These are phyloP conservation scores for Euphonia xanthogaster DNA, from an alignment of 2,797 vertebrate species.

Conservation along the genomic window DNA sequence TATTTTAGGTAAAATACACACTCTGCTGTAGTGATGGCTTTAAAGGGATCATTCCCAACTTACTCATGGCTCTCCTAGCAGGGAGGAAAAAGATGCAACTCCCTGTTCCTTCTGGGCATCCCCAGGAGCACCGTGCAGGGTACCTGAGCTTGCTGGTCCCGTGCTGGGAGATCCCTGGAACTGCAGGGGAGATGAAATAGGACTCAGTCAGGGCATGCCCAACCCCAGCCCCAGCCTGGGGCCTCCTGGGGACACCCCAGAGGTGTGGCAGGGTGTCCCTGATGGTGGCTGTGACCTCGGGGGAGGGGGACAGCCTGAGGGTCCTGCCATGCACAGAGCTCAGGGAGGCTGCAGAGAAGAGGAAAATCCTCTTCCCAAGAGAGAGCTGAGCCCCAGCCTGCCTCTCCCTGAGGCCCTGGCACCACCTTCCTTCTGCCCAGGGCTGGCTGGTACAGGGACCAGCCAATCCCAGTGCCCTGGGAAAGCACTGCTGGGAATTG, in stretches of 20 bases:
- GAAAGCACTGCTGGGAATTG: background rate
- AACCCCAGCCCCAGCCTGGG: background rate
- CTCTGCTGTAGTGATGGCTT: background rate
- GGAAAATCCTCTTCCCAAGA: background rate
- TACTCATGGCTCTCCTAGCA: background rate
- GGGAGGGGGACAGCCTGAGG: background rate
- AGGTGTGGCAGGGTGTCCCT: background rate
- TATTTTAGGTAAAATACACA: background rate
- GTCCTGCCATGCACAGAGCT: background rate
- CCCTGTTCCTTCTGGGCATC: background rate
- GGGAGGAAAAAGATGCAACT: background rate
- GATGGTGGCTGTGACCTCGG: background rate
- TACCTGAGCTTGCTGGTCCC: background rate
- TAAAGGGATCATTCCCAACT: background rate
- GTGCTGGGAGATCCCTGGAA: background rate
- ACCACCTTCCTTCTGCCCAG: background rate
- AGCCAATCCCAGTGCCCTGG: background rate
- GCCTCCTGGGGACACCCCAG: background rate
- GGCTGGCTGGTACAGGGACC: background rate
- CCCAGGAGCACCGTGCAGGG: background rate
- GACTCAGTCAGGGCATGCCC: background rate
- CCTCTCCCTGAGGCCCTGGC: background rate
- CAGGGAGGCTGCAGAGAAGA: background rate
- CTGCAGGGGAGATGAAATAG: background rate
- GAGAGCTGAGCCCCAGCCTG: background rate